Base-by-base conservation (phyloP, 2,888 invertebrate species). In the Chymomyza procnemis region DNA sequence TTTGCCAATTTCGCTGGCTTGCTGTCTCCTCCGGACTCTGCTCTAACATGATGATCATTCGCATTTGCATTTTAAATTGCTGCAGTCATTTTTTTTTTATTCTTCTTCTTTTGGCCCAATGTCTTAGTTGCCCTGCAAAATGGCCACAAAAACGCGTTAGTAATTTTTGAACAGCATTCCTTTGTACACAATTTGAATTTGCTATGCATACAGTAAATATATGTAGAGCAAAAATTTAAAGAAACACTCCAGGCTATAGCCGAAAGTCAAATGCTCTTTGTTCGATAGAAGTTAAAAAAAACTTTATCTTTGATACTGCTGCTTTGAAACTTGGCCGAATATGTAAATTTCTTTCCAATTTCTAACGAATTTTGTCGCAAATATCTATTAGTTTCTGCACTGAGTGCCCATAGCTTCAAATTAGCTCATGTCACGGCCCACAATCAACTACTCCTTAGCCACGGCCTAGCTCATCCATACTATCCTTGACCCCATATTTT, bases 31-130 rank as follows among this genome's bases (percentile, higher is more conserved):
- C 34, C 12, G 34, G 30, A 3, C 6, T 30, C 6, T 3, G 12
- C 34, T 41, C 34, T 41, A 12, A 41, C 34, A 12, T 41, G 34
- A 12, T 41, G 34, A 41, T 73, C 69, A 64, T 21, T 67, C 69
- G 71, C 75, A 85, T 85, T 85, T 88, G 75, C 85, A 85, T 85
- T 80, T 85, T 88, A 85, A 85, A 85, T 88, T 85, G 88, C 86
- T 75, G 72, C 70, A 71, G 73, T 73, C n/a, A 81, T 85, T 80
- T 80, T 86, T 80, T 83, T 74, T 77, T 71, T 67, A 14, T 47
- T 14, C 8, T 47, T 47, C 2, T 47, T 47, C 3, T 47, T 47
- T 47, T 41, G 12, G 34, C 12, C 34, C 34, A 41, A 58, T 64
- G 14, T 12, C n/a, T 47, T 50, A 50, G 50, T 18, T 56, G 8